Evolutionary conservation across 2,888 invertebrate species (phyloP).

Genomic region (Phragmatobia fuliginosa): DNA sequence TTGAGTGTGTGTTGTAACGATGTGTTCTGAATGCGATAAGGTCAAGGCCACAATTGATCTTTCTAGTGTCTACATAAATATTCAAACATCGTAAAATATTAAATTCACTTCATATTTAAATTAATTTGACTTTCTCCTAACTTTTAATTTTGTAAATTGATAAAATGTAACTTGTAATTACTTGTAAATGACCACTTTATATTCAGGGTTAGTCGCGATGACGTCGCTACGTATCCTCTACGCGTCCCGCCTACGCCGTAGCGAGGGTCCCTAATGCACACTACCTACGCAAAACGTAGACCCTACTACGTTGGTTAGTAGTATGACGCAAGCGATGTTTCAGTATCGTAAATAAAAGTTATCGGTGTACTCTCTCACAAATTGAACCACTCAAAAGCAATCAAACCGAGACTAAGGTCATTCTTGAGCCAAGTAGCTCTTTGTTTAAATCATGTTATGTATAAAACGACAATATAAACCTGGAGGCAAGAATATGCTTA

Average conservation of each 20-base stretch:
- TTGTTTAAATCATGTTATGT: conserved; percentile 53
- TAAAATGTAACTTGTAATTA: conserved; percentile 22
- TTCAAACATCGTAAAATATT: conserved; percentile 46
- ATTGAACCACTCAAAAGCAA: conserved; percentile 22
- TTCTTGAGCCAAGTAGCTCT: conserved; percentile 37
- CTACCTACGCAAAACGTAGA: conserved; percentile 52
- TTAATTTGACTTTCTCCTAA: conserved; percentile 22
- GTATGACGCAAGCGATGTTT: conserved; percentile 40
- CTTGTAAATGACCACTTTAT: conserved; percentile 32
- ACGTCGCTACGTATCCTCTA: conserved; percentile 47
- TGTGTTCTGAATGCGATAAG: conserved; percentile 47
- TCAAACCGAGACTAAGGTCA: conserved; percentile 29
- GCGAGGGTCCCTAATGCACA: conserved; percentile 38
- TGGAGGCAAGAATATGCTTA: conserved; percentile 60
- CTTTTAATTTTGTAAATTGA: conserved; percentile 31
- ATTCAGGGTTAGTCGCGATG: conserved; percentile 43
- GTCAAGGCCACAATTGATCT: conserved; percentile 56
- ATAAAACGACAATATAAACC: conserved; percentile 58
- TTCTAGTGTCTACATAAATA: conserved; percentile 31
- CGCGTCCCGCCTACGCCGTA: conserved; percentile 55
- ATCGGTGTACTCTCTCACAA: conserved; percentile 25
- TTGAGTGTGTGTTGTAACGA: conserved; percentile 14
- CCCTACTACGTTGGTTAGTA: conserved; percentile 30
- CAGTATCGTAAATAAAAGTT: conserved; percentile 35
- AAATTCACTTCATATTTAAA: conserved; percentile 47